phyloP scores from a whole-genome alignment of 1,140 invertebrate genomes.

The Drosophila ercepeae region DNA sequence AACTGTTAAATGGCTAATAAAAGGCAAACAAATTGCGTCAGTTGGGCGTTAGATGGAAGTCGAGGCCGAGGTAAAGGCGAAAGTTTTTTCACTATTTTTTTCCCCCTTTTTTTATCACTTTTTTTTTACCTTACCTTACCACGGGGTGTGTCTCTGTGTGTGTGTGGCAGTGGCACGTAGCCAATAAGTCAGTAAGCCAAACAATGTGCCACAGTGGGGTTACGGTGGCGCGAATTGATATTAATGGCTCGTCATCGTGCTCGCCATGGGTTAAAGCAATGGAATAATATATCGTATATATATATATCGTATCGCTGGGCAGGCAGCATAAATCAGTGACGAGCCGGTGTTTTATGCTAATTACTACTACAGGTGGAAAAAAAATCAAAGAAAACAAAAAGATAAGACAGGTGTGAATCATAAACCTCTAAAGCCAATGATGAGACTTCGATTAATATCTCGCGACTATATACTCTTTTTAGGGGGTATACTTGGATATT shows the following conservation, averaged over 20 bases:
- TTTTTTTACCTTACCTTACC: background rate
- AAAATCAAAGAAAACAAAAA: background rate
- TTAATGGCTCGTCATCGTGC: constrained; percentile 49
- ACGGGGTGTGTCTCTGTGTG: background rate
- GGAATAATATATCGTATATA: constrained; percentile 6
- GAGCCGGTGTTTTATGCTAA: constrained; percentile 34
- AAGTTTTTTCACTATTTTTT: constrained; percentile 33
- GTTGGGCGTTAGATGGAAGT: constrained; percentile 36
- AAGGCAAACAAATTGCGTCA: constrained; percentile 66
- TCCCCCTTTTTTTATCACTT: too few species aligned
- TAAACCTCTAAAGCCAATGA: constrained; percentile 10
- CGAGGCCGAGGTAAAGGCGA: constrained; percentile 20
- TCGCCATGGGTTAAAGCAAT: constrained; percentile 2
- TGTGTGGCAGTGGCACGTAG: constrained; percentile 43
- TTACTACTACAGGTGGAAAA: too few species aligned
- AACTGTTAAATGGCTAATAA: constrained; percentile 79
- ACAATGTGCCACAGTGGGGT: constrained; percentile 48
- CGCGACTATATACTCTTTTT: background rate
- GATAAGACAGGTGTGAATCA: constrained; percentile 5
- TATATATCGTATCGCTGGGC: background rate
- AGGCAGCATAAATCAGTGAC: constrained; percentile 44
- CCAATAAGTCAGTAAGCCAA: constrained; percentile 50
- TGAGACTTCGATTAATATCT: constrained; percentile 1
- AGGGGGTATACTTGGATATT: too few species aligned
- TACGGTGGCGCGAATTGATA: constrained; percentile 46